Base-by-base conservation (phyloP, 2,113 vertebrate genomes). In the Catharus fuscescens region DNA sequence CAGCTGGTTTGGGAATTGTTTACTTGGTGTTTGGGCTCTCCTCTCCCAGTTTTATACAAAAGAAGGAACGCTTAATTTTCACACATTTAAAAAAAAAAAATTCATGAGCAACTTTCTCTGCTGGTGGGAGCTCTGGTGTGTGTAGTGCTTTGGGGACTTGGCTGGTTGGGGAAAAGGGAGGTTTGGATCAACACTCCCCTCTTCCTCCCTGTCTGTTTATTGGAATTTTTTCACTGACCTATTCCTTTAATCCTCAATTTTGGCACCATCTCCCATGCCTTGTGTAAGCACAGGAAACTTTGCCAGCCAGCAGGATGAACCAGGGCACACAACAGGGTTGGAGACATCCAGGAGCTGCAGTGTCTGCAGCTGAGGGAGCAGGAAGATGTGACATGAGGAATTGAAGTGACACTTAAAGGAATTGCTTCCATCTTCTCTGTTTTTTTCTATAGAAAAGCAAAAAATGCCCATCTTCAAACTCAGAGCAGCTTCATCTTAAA, bases 181-280 rank as follows among this genome's bases (percentile, higher is more conserved):
- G 36, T 53, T 87, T 94, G 45, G 29, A 23, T 69, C 69, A 38
- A 21, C 29, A 5, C 32, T 61, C 31, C 31, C 34, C 14, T 9
- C 28, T 19, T 52, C 12, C 29, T n/a, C 25, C 15, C 19, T 4
- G 8, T 66, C 31, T 54, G 48, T 80, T 89, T 57, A 20, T 32
- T 80, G 56, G 70, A 44, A 66, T 72, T 79, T 93, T 94, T 94
- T 87, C 65, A 56, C 66, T 91, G 70, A 77, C 78, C 57, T 85
- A 2, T 80, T 94, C 64, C 16, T 66, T 86, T 79, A 70, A 79
- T 88, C 79, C 76, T 86, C 60, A n/a, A 0, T 48, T 96, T 88
- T 94, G 90, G 81, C 66, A 64, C 20, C 14, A 0, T 60, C 85
- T 88, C 50, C 50, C 50, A 36, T 50, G 28, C 61, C 65, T 90